A percentile compares a stretch with the other conserved stretches of the same genome.
These are phyloP conservation scores for Ennomos fuscantarius DNA, from an alignment of 2,888 invertebrate genomes.

Conservation along the genomic window DNA sequence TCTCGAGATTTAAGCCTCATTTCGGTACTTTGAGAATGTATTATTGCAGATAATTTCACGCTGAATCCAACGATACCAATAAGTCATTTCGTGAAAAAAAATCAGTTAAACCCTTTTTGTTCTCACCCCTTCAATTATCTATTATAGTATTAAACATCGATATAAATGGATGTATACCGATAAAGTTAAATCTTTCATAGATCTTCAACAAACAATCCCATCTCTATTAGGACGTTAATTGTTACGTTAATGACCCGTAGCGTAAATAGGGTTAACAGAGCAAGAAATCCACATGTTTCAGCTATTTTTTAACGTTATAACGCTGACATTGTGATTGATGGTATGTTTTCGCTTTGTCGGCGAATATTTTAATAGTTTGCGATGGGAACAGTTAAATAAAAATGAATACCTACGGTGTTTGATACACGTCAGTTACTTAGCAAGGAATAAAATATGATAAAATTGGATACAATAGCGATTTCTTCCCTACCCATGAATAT, in stretches of 20 bases:
- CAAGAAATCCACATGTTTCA: slow-evolving; percentile 34
- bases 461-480: background rate
- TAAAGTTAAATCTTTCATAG: background rate
- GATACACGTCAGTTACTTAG: slow-evolving; percentile 8
- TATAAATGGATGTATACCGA: background rate
- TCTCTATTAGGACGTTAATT: slow-evolving; percentile 44
- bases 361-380: slow-evolving; percentile 62
- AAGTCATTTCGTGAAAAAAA: too few relatives aligned
- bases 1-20: too few relatives aligned
- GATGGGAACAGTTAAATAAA: slow-evolving; percentile 24
- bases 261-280: slow-evolving; percentile 52
- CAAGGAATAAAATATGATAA: slow-evolving; percentile 14
- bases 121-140: too few relatives aligned
- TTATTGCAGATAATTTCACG: too few relatives aligned
- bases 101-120: too few relatives aligned
- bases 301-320: slow-evolving; percentile 26
- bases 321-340: slow-evolving; percentile 22
- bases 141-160: background rate
- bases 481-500: too few relatives aligned
- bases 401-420: slow-evolving; percentile 1
- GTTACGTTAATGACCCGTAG: slow-evolving; percentile 53
- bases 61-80: too few relatives aligned
- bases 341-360: slow-evolving; percentile 54
- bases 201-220: slow-evolving; percentile 9
- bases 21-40: too few relatives aligned